These are phyloP conservation scores for Morpho achilles DNA, from an alignment of 2,888 invertebrate species.

Conservation along the genomic window DNA sequence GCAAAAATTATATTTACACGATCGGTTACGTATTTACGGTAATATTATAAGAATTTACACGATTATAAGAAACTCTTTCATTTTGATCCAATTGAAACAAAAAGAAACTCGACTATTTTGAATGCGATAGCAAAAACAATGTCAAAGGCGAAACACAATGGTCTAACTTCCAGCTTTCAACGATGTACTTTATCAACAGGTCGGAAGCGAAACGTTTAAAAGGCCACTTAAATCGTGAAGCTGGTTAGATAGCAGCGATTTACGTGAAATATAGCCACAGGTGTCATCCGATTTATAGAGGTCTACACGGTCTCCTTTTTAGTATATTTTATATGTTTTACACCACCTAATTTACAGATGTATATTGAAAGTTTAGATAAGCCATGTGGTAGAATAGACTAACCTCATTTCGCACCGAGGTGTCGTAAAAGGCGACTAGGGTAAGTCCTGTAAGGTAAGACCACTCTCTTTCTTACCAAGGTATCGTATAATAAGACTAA, in stretches of 20 bases:
- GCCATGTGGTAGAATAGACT: too few relatives aligned
- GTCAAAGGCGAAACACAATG: slow-evolving; percentile 12
- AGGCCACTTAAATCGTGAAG: slow-evolving; percentile 58
- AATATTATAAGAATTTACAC: too few relatives aligned
- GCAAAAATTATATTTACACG: too few relatives aligned
- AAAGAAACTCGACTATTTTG: not conserved
- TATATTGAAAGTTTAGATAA: too few relatives aligned
- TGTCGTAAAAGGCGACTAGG: too few relatives aligned
- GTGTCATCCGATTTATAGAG: slow-evolving; percentile 56
- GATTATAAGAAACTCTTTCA: too few relatives aligned
- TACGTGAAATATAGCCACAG: slow-evolving; percentile 56
- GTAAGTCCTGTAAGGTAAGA: too few relatives aligned
- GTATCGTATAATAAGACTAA: too few relatives aligned
- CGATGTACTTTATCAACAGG: slow-evolving; percentile 54
- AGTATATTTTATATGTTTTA: slow-evolving; percentile 7
- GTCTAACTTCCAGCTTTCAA: slow-evolving; percentile 21
- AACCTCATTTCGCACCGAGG: too few relatives aligned
- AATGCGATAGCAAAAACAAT: slow-evolving; percentile 1
- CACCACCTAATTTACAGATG: not conserved
- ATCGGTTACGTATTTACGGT: too few relatives aligned
- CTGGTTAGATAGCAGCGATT: slow-evolving; percentile 65
- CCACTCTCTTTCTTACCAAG: too few relatives aligned
- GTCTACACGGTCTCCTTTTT: slow-evolving; percentile 23
- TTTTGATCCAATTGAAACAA: not conserved
- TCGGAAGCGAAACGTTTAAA: slow-evolving; percentile 58